Percentiles rank a stretch among this genome's conserved stretches.
phyloP scores from a whole-genome alignment of 23 tunicate genomes.

The Styela clava region DNA sequence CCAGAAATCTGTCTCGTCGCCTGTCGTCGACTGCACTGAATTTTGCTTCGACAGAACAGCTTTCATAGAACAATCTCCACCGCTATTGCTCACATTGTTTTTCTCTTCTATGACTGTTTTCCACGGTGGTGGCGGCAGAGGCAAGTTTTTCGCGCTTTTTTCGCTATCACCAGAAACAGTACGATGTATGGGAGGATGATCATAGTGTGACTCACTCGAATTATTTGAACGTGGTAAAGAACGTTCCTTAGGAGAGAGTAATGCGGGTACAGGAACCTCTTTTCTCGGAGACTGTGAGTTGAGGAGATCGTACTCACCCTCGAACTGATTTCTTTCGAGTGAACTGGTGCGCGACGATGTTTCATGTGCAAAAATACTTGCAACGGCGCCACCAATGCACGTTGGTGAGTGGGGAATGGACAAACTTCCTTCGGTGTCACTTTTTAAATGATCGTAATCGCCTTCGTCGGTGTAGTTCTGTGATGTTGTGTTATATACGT shows the following conservation, averaged over 20 bases:
- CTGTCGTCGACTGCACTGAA: neutral
- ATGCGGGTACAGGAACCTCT: neutral
- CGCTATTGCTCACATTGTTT: neutral
- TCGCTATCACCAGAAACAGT: conserved; percentile 4
- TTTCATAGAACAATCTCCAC: neutral
- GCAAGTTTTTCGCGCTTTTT: conserved; percentile 13
- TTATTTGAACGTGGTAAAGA: neutral
- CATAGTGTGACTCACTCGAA: neutral
- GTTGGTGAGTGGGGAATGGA: neutral
- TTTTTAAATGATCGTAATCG: neutral
- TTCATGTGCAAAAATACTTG: neutral
- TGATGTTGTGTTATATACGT: neutral
- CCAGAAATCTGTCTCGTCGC: neutral
- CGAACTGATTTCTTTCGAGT: neutral
- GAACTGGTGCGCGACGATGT: neutral
- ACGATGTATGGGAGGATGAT: neutral
- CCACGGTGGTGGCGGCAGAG: conserved; percentile 3
- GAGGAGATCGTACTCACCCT: conserved; percentile 11
- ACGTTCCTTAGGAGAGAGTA: neutral
- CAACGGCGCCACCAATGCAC: neutral
- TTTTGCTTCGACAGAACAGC: neutral
- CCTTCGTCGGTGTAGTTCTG: neutral
- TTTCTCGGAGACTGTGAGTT: neutral
- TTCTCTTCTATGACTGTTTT: neutral
- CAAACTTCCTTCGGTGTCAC: neutral